Base-by-base conservation (phyloP, 2,797 vertebrate genomes). In the Lagocephalus sceleratus region DNA sequence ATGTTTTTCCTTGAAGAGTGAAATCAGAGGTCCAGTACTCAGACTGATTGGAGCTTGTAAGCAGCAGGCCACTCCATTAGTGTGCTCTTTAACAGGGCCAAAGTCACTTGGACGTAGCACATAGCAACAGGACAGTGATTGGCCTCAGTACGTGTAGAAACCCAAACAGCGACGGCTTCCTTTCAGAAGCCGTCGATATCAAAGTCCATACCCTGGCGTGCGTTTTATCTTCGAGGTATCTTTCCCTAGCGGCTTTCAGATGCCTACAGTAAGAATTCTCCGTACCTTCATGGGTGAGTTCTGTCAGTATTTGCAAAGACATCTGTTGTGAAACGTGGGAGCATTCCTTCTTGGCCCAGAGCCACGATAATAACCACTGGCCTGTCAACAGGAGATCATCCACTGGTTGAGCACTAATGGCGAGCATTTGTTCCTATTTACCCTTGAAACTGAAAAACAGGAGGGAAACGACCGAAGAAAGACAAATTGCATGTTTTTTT, bases 381-480 rank as follows among this genome's bases (percentile, higher is more conserved):
- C 75, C 65, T 87, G 85, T 89, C 85, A 85, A 78, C 85, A 71
- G 63, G 68, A 72, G 83, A 87, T 86, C 82, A 82, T 75, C 73
- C 61, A 50, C 50, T 54, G 21, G 70, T 48, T 55, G 72, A 73
- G 50, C 41, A 57, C 43, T 78, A 58, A 56, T 22, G 71, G 55
- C 41, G 55, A 56, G 74, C 66, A 66, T 70, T 71, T 41, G 53
- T 57, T 69, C 54, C 26, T 49, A 54, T 47, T 69, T 46, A 26
- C 56, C 71, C 53, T 62, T 73, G 60, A 83, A 70, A 69, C 64
- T 51, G 45, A 66, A n/a, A 70, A 77, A 57, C 16, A 26, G 6
- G 23, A 51, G 5, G 32, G 29, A 62, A 48, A 67, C 20, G 43
- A 42, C 40, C 20, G 7, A 42, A 44, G 54, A 57, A 61, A 71